A percentile compares a stretch with the other conserved stretches of the same genome.
Evolutionary conservation across 2,797 vertebrate genomes (phyloP).

Genomic region (Masticophis lateralis): DNA sequence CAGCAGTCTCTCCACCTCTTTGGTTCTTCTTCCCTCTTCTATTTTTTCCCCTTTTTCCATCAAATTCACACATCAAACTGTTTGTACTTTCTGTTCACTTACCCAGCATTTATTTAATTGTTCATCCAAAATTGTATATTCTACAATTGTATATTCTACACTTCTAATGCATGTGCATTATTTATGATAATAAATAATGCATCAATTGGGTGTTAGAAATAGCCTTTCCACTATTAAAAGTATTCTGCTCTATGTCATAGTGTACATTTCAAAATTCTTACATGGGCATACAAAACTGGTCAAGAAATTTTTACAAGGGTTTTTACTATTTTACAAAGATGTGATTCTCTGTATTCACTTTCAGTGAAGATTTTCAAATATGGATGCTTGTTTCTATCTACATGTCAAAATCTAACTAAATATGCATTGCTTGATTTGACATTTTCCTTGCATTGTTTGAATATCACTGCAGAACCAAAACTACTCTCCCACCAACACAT

Average conservation of each 20-base stretch:
- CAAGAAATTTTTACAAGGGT: background rate
- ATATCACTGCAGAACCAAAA: background rate
- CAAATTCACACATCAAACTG: background rate
- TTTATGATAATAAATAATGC: background rate
- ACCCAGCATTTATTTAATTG: background rate
- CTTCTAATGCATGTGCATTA: background rate
- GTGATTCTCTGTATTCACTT: background rate
- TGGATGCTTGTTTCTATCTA: background rate
- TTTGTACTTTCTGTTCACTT: background rate
- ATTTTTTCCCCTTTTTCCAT: background rate
- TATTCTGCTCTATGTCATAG: background rate
- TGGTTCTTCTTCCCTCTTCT: background rate
- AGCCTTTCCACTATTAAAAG: background rate
- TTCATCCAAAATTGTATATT: background rate
- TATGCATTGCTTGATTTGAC: background rate
- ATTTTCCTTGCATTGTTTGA: background rate
- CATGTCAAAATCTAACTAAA: background rate
- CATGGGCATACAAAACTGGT: background rate
- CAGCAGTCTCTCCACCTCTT: background rate
- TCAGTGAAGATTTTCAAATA: background rate
- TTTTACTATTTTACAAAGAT: background rate
- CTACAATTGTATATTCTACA: background rate
- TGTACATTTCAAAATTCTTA: background rate
- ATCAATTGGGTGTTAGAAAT: background rate
- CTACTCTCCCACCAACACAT: background rate